Percentiles rank a stretch among this genome's conserved stretches.
Conservation (phyloP, 2,888 invertebrate species). For the Xanthia togata region DNA sequence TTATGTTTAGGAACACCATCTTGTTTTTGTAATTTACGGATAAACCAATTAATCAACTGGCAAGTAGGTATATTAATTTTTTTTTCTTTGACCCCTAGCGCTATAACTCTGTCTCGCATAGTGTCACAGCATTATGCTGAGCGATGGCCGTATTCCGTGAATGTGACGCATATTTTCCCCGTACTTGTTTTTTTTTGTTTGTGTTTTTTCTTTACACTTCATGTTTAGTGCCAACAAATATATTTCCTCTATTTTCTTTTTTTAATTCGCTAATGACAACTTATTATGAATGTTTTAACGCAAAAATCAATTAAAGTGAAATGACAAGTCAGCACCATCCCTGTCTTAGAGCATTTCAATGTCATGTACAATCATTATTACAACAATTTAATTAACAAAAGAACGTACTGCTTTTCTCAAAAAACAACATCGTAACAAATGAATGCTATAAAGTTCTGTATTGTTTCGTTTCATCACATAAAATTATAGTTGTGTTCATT, state of each 20-base stretch:
- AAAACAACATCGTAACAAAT: constrained; percentile 45
- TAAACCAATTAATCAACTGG: background rate
- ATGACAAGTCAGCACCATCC: background rate
- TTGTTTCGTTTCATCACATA: constrained; percentile 56
- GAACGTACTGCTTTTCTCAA: constrained; percentile 12
- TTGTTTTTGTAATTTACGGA: background rate
- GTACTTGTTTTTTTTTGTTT: background rate
- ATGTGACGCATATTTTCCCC: background rate
- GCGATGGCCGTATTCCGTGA: background rate
- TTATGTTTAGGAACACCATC: background rate
- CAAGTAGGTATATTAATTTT: background rate
- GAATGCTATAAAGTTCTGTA: constrained; percentile 38
- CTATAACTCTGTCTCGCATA: background rate
- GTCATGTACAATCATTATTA: background rate
- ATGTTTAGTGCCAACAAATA: no score
- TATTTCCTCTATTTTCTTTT: background rate
- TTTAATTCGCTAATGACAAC: background rate
- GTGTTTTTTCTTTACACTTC: background rate
- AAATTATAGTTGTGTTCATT: constrained; percentile 62
- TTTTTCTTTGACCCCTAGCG: background rate
- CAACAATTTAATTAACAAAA: constrained; percentile 15
- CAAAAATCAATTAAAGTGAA: background rate
- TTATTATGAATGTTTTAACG: no score
- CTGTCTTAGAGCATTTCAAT: background rate
- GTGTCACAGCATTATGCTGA: background rate